These are phyloP conservation scores for Cenopis cana DNA, from an alignment of 2,888 invertebrate species.

Conservation along the genomic window DNA sequence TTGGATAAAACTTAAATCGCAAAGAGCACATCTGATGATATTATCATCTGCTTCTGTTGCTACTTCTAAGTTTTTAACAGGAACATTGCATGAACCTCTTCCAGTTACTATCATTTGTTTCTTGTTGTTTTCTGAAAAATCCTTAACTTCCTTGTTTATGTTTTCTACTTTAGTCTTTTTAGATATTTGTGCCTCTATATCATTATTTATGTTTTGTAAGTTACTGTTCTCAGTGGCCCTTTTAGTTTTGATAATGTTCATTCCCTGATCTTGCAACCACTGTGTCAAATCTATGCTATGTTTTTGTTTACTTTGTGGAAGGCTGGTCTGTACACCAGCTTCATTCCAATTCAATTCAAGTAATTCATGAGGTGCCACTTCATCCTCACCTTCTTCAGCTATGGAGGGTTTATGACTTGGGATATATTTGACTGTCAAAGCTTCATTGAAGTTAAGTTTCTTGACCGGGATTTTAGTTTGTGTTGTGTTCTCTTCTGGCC, in stretches of 20 bases:
- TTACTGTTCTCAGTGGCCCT: not conserved
- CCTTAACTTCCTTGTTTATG: not conserved
- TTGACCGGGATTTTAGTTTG: conserved; percentile 38
- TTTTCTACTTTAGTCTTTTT: conserved; percentile 17
- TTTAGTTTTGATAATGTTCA: conserved; percentile 31
- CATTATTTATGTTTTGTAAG: not conserved
- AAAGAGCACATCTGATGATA: conserved; percentile 31
- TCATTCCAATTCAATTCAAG: conserved; percentile 24
- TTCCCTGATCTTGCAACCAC: conserved; percentile 39
- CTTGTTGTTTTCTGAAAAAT: not conserved
- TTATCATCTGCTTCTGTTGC: not conserved
- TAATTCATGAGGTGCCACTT: conserved; percentile 23
- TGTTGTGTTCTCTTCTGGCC: conserved; percentile 27
- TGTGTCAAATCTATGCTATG: conserved; percentile 35
- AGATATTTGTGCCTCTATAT: conserved; percentile 17
- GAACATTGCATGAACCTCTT: not conserved
- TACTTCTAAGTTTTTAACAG: conserved; percentile 11
- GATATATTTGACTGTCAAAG: conserved; percentile 37
- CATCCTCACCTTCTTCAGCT: not conserved
- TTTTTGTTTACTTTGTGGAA: conserved; percentile 3
- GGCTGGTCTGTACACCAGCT: not conserved
- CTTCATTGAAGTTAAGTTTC: conserved; percentile 41
- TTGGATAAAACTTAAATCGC: conserved; percentile 22
- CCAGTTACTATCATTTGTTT: not conserved
- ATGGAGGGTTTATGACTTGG: conserved; percentile 16